Base-by-base conservation (phyloP, 2,888 invertebrate species). In the Epinotia brunnichana region DNA sequence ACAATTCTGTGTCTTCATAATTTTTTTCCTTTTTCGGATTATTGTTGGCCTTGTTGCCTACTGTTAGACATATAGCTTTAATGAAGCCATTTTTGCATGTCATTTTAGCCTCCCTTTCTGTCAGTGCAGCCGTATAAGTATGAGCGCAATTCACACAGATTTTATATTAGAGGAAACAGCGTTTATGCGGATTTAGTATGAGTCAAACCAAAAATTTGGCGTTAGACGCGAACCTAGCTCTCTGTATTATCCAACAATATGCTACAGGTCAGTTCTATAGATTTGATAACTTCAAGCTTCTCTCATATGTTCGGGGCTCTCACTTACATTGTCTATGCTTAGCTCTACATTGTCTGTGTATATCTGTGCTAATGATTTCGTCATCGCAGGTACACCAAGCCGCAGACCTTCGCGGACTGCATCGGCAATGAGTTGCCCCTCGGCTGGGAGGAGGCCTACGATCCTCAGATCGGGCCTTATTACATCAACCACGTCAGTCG, bases 401-500 rank as follows among this genome's bases (percentile, higher is more conserved):
- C 99, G 75, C 97, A 98, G 91, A 96, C 97, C 74, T 99, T 99
- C 94, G 98, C 99, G 82, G 99, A 99, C 92, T 99, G 99, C 93
- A 97, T 98, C 87, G 99, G 98, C 85, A 98, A 99, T 95, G 99
- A 99, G 92, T 92, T 99, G 87, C 99, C 99, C 63, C 95, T 98
- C 84, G 99, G 99, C 78, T 99, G 99, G 99, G 99, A 99, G 92
- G 98, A 98, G 94, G 96, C 97, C 62, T 98, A 96, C 91, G 98
- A 99, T 92, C 96, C 96, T 79, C 97, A 97, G 90, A 97, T 99
- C 87, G 99, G 99, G 79, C 96, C 97, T 77, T 99, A 99, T 94
- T 99, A 97, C 94, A 98, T 98, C 93, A 98, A 99, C 94, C 99
- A 99, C 94, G 96, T 97, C 91, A 97, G 96, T 91, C 98, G 98